Evolutionary conservation across 2,797 vertebrate genomes (phyloP).

Genomic region (Aeoliscus strigatus): DNA sequence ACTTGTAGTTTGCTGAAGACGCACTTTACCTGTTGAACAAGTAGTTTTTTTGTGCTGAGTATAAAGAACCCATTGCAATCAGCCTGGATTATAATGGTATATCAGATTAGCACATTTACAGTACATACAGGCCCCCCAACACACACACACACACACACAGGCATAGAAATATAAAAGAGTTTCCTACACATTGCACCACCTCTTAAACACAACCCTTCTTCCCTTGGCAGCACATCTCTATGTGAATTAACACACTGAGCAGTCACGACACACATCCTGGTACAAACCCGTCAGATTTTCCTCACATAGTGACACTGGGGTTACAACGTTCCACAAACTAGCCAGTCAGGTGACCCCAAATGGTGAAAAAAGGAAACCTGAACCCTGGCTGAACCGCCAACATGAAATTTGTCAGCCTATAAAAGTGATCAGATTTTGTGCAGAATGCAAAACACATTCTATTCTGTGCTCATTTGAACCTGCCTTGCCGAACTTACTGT

Average conservation of each 20-base stretch:
- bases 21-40: too few relatives aligned
- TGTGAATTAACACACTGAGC: slow-evolving; percentile 60
- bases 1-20: too few relatives aligned
- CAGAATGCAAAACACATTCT: slow-evolving; percentile 41
- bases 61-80: too few relatives aligned
- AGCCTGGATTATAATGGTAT: too few relatives aligned
- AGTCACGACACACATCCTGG: slow-evolving; percentile 53
- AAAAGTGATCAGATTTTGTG: slow-evolving; percentile 63
- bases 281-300: slow-evolving; percentile 54
- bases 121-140: slow-evolving; percentile 1
- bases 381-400: slow-evolving; percentile 13
- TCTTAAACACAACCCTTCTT: slow-evolving; percentile 64
- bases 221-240: slow-evolving; percentile 46
- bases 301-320: slow-evolving; percentile 47
- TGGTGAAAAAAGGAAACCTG: slow-evolving; percentile 28
- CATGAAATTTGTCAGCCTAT: slow-evolving; percentile 45
- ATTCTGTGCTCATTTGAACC: slow-evolving; percentile 10
- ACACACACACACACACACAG: slow-evolving; percentile 13
- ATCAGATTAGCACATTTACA: too few relatives aligned
- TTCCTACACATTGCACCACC: slow-evolving; percentile 53
- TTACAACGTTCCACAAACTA: slow-evolving; percentile 21
- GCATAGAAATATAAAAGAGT: slow-evolving; percentile 18
- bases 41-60: too few relatives aligned
- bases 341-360: slow-evolving; percentile 28
- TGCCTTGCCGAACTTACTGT: too few relatives aligned